Evolutionary conservation across 2,113 vertebrate species (phyloP).

Genomic region (Spea bombifrons): DNA sequence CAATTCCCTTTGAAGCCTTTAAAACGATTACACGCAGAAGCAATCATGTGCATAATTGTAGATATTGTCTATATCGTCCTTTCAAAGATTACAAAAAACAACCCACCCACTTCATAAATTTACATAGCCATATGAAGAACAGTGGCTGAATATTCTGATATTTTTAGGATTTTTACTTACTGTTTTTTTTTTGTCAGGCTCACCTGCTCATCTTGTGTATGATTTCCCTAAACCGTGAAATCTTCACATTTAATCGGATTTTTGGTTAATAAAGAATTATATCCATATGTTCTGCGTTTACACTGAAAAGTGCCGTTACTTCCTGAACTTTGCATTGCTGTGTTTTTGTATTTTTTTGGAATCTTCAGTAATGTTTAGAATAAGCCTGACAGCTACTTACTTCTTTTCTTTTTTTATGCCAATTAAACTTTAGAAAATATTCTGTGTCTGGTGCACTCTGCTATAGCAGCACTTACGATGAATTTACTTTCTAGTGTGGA

Average conservation of each 20-base stretch:
- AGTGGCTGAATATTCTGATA: neutral
- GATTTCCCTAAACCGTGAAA: conserved; percentile 23
- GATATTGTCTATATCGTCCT: neutral
- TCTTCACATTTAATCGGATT: conserved; percentile 40
- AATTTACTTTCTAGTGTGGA: conserved; percentile 44
- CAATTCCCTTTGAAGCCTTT: neutral
- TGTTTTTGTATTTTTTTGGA: conserved; percentile 49
- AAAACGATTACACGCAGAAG: neutral
- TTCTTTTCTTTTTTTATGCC: conserved; percentile 50
- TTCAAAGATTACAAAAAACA: conserved; percentile 10
- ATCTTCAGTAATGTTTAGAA: conserved; percentile 51
- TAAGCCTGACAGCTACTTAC: conserved; percentile 36
- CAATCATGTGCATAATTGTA: conserved; percentile 7
- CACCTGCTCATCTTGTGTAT: conserved; percentile 37
- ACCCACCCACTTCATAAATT: neutral
- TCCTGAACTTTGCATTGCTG: conserved; percentile 40
- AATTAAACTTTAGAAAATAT: conserved; percentile 49
- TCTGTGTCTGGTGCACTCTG: conserved; percentile 43
- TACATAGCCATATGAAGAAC: conserved; percentile 8
- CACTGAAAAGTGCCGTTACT: conserved; percentile 48
- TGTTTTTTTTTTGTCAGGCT: conserved; percentile 22
- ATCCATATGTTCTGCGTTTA: conserved; percentile 34
- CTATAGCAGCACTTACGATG: conserved; percentile 38
- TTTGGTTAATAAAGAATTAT: conserved; percentile 21
- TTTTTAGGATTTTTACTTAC: neutral